Evolutionary conservation across 2,797 vertebrate genomes (phyloP).

Genomic region (Anabas testudineus): DNA sequence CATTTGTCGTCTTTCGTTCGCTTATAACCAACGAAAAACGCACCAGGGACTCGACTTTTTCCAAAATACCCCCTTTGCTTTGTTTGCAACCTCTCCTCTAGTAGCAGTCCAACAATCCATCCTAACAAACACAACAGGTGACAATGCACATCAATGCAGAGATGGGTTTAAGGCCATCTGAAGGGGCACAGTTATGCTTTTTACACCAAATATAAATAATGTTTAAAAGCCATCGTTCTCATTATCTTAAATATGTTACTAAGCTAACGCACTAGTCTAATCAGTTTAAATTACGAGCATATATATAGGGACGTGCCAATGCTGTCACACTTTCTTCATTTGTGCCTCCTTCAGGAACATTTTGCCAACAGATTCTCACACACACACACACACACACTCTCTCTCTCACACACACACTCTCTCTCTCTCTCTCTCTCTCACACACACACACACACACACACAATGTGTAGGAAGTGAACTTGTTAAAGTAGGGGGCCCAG

Average conservation of each 20-base stretch:
- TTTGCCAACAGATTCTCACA: constrained; percentile 53
- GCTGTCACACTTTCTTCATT: constrained; percentile 71
- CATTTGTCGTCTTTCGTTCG: constrained; percentile 37
- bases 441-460: background rate
- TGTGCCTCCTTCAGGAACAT: constrained; percentile 68
- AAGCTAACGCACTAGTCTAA: constrained; percentile 83
- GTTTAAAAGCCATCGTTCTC: constrained; percentile 75
- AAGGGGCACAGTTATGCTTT: constrained; percentile 70
- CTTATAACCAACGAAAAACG: constrained; percentile 38
- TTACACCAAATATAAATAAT: constrained; percentile 83
- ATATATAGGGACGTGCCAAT: constrained; percentile 74
- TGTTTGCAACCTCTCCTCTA: constrained; percentile 50
- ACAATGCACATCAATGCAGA: constrained; percentile 72
- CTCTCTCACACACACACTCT: constrained; percentile 26
- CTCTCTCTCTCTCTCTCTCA: background rate
- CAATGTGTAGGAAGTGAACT: constrained; percentile 28
- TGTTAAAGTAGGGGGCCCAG: constrained; percentile 34
- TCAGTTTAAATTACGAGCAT: constrained; percentile 84
- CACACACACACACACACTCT: constrained; percentile 19
- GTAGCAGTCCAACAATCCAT: constrained; percentile 56
- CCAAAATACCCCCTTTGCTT: constrained; percentile 63
- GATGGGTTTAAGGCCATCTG: constrained; percentile 81
- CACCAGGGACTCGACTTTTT: constrained; percentile 49
- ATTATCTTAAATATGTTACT: constrained; percentile 82
- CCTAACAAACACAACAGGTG: constrained; percentile 43